Conservation (phyloP, 2,888 invertebrate genomes). For the Sesia apiformis region DNA sequence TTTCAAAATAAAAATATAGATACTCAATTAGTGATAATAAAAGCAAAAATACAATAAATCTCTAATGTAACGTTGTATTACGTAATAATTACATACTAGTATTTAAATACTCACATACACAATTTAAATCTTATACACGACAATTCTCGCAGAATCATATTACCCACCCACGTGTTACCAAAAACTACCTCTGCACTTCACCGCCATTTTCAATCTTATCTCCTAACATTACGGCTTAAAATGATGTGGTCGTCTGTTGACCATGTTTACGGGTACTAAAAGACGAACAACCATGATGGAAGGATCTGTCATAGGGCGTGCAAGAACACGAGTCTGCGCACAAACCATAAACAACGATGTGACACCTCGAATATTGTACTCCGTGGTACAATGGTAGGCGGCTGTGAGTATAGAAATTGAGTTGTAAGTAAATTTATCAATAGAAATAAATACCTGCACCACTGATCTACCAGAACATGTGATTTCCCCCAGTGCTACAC, state of each 20-base stretch:
- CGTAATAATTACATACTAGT: too few species aligned
- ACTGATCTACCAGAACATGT: too few species aligned
- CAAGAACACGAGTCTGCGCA: constrained; percentile 26
- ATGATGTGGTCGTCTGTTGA: not conserved
- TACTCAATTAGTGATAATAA: too few species aligned
- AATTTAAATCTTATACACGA: too few species aligned
- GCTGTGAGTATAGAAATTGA: not conserved
- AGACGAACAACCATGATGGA: constrained; percentile 43
- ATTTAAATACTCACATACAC: too few species aligned
- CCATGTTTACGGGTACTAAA: constrained; percentile 5
- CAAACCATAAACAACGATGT: not conserved
- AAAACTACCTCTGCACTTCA: not conserved
- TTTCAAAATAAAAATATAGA: too few species aligned
- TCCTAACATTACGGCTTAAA: not conserved
- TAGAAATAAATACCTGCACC: too few species aligned
- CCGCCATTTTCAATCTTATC: not conserved
- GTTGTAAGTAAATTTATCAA: too few species aligned
- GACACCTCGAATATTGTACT: constrained; percentile 1
- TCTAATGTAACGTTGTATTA: too few species aligned
- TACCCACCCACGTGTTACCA: not conserved
- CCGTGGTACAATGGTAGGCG: not conserved
- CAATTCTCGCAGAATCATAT: not conserved
- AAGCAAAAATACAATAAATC: too few species aligned
- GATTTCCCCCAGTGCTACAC: too few species aligned
- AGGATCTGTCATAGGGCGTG: constrained; percentile 37